Conservation (phyloP, 2,888 invertebrate species). For the Dermolepida albohirtum region DNA sequence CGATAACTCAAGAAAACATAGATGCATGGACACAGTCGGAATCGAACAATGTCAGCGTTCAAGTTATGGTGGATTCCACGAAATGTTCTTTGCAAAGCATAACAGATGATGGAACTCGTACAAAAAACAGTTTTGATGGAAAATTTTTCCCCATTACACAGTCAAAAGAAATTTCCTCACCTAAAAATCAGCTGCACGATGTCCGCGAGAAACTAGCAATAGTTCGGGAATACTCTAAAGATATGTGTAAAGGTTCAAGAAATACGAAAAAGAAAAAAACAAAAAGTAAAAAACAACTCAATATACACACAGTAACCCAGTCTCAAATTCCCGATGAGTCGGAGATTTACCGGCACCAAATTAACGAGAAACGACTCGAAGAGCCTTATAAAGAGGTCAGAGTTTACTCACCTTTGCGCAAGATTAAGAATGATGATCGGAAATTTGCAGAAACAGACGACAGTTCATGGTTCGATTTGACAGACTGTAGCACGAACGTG, state of each 20-base stretch:
- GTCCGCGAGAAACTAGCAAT: conserved; percentile 35
- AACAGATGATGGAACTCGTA: not conserved
- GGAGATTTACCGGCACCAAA: conserved; percentile 5
- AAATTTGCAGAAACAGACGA: conserved; percentile 42
- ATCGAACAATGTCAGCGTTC: conserved; percentile 8
- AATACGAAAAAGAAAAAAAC: conserved; percentile 37
- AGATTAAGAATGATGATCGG: conserved; percentile 7
- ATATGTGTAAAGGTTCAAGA: conserved; percentile 22
- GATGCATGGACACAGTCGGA: conserved; percentile 13
- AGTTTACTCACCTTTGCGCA: conserved; percentile 33
- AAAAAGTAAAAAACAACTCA: conserved; percentile 35
- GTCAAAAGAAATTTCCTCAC: conserved; percentile 5
- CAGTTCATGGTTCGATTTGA: conserved; percentile 49
- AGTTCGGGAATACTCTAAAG: conserved; percentile 29
- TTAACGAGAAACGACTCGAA: not conserved
- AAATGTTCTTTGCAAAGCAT: conserved; percentile 9
- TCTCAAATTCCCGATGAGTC: conserved; percentile 22
- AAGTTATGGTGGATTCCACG: conserved; percentile 18
- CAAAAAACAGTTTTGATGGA: not conserved
- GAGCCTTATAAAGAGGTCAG: conserved; percentile 20
- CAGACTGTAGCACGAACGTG: conserved; percentile 43
- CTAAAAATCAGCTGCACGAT: conserved; percentile 23
- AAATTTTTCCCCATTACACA: not conserved
- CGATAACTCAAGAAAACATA: conserved; percentile 3
- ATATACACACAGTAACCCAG: conserved; percentile 37